Evolutionary conservation across 2,797 vertebrate species (phyloP).

Genomic region (Melopsittacus undulatus): DNA sequence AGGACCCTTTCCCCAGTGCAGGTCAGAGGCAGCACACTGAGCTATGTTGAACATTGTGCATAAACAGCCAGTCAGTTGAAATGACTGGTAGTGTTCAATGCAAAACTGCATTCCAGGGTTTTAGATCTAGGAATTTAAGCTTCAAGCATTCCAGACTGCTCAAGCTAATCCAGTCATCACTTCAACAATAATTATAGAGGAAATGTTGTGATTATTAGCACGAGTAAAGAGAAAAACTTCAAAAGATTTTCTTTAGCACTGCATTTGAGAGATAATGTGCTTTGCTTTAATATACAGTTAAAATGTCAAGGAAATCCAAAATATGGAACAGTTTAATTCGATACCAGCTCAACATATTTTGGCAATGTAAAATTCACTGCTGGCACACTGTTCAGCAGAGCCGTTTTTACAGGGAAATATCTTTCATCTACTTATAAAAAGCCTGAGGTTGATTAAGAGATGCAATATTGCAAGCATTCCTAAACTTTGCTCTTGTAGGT

Average conservation of each 20-base stretch:
- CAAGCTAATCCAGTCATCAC: slow-evolving; percentile 29
- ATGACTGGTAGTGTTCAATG: not conserved
- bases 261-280: slow-evolving; percentile 54
- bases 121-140: slow-evolving; percentile 6
- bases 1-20: not conserved
- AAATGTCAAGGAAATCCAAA: slow-evolving; percentile 44
- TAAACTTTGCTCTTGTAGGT: not conserved
- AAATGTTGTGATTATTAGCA: slow-evolving; percentile 46
- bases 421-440: slow-evolving; percentile 28
- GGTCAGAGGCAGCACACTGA: not conserved
- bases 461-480: not conserved
- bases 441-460: not conserved
- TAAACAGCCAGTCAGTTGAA: not conserved
- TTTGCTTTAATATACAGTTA: slow-evolving; percentile 53
- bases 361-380: slow-evolving; percentile 20
- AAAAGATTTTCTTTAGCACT: slow-evolving; percentile 48
- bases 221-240: slow-evolving; percentile 49
- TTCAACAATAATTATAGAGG: slow-evolving; percentile 10
- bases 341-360: slow-evolving; percentile 43
- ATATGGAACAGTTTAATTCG: slow-evolving; percentile 29
- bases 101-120: not conserved
- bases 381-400: not conserved
- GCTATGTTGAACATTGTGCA: not conserved
- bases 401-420: slow-evolving; percentile 1
- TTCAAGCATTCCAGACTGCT: slow-evolving; percentile 10